Base-by-base conservation (phyloP, 2,113 vertebrate genomes). In the Ivindomyrus marchei region DNA sequence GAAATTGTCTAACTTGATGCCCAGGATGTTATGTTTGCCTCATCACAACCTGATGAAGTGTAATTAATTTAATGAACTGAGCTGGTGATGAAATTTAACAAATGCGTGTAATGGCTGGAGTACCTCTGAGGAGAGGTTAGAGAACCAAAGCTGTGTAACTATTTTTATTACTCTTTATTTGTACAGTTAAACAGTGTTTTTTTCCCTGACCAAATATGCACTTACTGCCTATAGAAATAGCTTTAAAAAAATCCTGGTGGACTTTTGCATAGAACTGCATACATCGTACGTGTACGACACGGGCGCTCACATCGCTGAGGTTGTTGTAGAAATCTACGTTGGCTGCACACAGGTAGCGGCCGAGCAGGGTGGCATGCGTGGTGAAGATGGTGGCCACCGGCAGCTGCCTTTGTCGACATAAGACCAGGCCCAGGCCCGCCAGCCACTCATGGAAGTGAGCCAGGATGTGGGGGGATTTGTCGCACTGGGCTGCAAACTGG, bases 401-500 rank as follows among this genome's bases (percentile, higher is more conserved):
- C 39, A 98, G 93, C 88, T 97, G 94, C 27, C 98, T 95, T 0
- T 96, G 94, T 0, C 97, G 93, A 88, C 96, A 97, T 89, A 98
- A 92, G 52, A 97, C 94, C 62, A 98, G 94, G 5, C 98, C 98
- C 9, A 98, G 84, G 0, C 98, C 98, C 0, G 97, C 95, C 92
- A 98, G 53, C 98, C 98, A 98, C 94, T 98, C 98, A 0, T 98
- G 98, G 95, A 98, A 98, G 89, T 98, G 98, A 0, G 97, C 97
- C 1, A 98, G 95, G 31, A 98, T 93, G 39, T 96, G 97, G 0
- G 96, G 96, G 31, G 97, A 97, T 24, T 98, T 96, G 19, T 96
- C 96, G 3, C 93, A 95, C 93, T 98, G 98, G 2, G 97, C 97
- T 80, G 96, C 94, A 74, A 95, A 98, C 98, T 98, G 91, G 0